phyloP scores from a whole-genome alignment of 2,888 invertebrate genomes.

The Agrenia bidenticulata region DNA sequence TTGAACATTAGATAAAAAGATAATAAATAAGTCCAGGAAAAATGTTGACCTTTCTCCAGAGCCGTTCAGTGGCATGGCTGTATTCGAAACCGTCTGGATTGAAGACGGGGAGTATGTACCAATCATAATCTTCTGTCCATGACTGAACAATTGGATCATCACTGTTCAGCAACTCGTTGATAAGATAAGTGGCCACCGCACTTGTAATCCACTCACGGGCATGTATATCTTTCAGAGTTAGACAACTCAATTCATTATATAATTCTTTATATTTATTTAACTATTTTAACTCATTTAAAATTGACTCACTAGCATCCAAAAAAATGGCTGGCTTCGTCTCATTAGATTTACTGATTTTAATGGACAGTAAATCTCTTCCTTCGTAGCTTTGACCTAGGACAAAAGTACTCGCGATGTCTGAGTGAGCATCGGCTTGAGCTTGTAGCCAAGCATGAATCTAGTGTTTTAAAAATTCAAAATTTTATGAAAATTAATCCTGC shows the following conservation, averaged over 20 bases:
- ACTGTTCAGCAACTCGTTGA: constrained; percentile 71
- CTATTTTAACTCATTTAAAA: background rate
- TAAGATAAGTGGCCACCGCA: constrained; percentile 68
- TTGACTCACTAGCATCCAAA: constrained; percentile 55
- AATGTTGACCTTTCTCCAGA: constrained; percentile 58
- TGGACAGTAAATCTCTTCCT: constrained; percentile 56
- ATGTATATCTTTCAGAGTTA: constrained; percentile 42
- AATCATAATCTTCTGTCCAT: constrained; percentile 68
- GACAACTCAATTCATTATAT: background rate
- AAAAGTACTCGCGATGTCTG: constrained; percentile 60
- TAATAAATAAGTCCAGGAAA: too few species aligned
- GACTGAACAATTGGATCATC: constrained; percentile 60
- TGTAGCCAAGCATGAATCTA: constrained; percentile 65
- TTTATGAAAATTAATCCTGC: background rate
- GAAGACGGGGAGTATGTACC: constrained; percentile 60
- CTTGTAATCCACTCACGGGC: constrained; percentile 72
- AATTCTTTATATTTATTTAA: background rate
- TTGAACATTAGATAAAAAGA: too few species aligned
- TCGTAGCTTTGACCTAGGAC: constrained; percentile 63
- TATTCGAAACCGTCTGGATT: constrained; percentile 48
- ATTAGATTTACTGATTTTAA: constrained; percentile 33
- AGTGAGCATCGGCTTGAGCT: constrained; percentile 59
- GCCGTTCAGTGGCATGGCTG: constrained; percentile 52
- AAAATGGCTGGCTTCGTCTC: constrained; percentile 56
- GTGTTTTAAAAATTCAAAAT: constrained; percentile 54